These are phyloP conservation scores for Acrossocheilus wenchowensis DNA, from an alignment of 2,797 vertebrate species.

Conservation along the genomic window DNA sequence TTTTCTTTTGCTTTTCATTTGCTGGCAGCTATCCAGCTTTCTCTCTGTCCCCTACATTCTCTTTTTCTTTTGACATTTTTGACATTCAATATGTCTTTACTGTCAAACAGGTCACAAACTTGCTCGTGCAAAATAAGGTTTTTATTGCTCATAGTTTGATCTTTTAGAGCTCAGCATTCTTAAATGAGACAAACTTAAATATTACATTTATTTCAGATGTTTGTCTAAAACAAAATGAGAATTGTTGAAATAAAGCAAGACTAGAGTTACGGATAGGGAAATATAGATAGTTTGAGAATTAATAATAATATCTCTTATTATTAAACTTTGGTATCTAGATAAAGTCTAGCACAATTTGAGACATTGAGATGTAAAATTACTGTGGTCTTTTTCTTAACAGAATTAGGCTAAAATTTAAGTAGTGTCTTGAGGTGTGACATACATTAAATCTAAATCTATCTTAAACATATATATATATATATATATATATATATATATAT, in stretches of 20 bases:
- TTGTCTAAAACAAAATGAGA: not conserved
- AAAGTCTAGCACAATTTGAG: not conserved
- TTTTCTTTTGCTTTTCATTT: not conserved
- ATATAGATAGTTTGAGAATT: not conserved
- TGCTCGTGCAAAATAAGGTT: not conserved
- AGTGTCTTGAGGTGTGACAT: not conserved
- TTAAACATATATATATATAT: too few relatives aligned
- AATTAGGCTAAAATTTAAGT: not conserved
- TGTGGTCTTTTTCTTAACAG: not conserved
- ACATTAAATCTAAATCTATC: not conserved
- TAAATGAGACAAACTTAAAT: not conserved
- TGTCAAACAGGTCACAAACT: conserved; percentile 6
- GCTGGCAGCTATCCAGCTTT: not conserved
- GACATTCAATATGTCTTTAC: not conserved
- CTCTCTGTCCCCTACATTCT: not conserved
- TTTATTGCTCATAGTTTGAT: not conserved
- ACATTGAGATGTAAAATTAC: not conserved
- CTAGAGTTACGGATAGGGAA: not conserved
- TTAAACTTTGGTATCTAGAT: not conserved
- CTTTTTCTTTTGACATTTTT: conserved; percentile 26
- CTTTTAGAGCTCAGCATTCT: not conserved
- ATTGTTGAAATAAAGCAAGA: not conserved
- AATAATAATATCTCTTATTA: not conserved
- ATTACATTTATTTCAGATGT: not conserved
- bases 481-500: too few relatives aligned